Evolutionary conservation across 2,888 invertebrate species (phyloP).

Genomic region (Pachymerium ferrugineum): DNA sequence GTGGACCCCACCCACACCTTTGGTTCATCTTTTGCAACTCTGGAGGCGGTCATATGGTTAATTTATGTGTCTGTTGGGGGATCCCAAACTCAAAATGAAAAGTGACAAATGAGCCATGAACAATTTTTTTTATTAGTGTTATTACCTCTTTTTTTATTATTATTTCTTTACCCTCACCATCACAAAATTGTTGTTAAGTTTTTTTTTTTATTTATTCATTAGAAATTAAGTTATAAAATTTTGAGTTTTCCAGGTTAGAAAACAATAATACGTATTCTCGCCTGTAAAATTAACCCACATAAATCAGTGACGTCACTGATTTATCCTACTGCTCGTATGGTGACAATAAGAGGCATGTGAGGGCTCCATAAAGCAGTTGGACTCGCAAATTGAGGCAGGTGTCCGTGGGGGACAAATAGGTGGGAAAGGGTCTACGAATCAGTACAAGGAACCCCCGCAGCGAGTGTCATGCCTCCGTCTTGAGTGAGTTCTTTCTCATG

Average conservation of each 20-base stretch:
- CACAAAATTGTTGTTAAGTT: neutral
- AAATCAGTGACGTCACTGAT: no score
- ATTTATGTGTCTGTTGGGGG: slow-evolving; percentile 13
- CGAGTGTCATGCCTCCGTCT: neutral
- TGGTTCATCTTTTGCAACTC: neutral
- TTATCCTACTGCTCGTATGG: no score
- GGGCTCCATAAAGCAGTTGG: neutral
- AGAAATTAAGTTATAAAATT: no score
- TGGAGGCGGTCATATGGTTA: neutral
- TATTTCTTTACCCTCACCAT: no score
- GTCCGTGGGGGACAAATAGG: neutral
- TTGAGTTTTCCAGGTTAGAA: no score
- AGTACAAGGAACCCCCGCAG: neutral
- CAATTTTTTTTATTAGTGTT: neutral
- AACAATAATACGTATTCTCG: no score
- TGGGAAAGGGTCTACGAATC: neutral
- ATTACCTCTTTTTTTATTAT: neutral
- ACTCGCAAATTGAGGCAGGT: neutral
- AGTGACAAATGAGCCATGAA: slow-evolving; percentile 3
- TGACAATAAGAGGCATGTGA: neutral
- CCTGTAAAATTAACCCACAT: no score
- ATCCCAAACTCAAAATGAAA: slow-evolving; percentile 8
- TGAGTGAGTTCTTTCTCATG: slow-evolving; percentile 9
- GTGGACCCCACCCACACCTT: neutral
- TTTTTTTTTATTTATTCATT: neutral